Conservation (phyloP, 2,797 vertebrate species). For the Melopsittacus undulatus region DNA sequence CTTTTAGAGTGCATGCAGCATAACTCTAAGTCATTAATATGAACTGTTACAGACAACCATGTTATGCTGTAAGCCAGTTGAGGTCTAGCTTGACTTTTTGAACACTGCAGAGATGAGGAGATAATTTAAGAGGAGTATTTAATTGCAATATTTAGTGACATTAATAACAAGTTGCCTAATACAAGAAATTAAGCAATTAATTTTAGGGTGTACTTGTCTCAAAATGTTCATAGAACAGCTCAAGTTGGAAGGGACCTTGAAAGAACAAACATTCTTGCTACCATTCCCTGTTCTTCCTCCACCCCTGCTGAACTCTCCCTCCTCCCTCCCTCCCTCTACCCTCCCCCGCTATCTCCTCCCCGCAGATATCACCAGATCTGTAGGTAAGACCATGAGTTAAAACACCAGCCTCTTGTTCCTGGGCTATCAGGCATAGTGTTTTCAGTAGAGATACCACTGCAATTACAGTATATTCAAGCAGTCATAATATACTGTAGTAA, state of each 20-base stretch:
- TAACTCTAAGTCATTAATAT: not conserved
- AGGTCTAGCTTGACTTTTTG: conserved; percentile 4
- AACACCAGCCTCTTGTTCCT: not conserved
- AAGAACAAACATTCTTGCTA: not conserved
- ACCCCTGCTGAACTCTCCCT: accelerated
- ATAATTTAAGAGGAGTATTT: conserved; percentile 58
- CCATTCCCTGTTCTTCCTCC: not conserved
- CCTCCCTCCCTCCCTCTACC: not conserved
- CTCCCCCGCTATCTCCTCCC: too few species aligned
- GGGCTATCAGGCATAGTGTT: not conserved
- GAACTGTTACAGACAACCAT: conserved; percentile 13
- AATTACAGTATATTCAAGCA: not conserved
- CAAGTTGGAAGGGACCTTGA: not conserved
- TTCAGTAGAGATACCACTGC: not conserved
- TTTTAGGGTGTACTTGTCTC: not conserved
- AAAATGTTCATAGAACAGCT: not conserved
- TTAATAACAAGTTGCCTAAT: conserved; percentile 58
- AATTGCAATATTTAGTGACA: conserved; percentile 54
- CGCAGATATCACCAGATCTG: not conserved
- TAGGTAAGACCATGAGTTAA: not conserved
- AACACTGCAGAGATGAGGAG: conserved; percentile 3
- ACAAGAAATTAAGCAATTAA: conserved; percentile 41
- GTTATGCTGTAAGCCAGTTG: not conserved
- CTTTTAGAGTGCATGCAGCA: not conserved
- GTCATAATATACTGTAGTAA: not conserved